Evolutionary conservation across 2,797 vertebrate genomes (phyloP).

Genomic region (Streptopelia turtur): DNA sequence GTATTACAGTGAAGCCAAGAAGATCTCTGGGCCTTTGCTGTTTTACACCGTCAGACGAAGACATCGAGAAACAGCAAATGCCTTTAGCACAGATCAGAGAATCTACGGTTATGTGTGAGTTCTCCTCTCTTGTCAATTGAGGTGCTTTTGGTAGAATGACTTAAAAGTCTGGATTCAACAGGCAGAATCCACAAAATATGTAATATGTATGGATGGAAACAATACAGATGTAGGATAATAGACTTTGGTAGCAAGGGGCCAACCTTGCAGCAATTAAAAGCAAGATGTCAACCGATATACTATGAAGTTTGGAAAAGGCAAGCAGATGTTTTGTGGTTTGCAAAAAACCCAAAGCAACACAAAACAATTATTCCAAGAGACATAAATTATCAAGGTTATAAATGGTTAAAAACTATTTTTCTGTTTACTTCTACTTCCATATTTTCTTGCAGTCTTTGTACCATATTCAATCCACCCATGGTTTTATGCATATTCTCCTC

Average conservation of each 20-base stretch:
- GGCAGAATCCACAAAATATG: not conserved
- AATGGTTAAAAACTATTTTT: not conserved
- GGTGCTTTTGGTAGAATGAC: not conserved
- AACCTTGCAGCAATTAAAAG: not conserved
- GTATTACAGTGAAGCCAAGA: not conserved
- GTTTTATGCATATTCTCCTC: not conserved
- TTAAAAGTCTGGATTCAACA: not conserved
- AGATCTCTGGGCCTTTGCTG: not conserved
- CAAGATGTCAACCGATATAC: not conserved
- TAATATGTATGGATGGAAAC: not conserved
- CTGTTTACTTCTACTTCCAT: not conserved
- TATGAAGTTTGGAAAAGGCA: not conserved
- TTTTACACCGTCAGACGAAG: not conserved
- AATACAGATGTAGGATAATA: not conserved
- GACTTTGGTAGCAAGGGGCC: not conserved
- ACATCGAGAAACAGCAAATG: not conserved
- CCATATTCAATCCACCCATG: not conserved
- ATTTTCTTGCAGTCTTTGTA: not conserved
- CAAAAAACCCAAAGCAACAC: not conserved
- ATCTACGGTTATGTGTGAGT: rapidly evolving
- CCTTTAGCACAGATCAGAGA: not conserved
- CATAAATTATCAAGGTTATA: not conserved
- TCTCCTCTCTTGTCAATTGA: not conserved
- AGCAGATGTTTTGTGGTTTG: not conserved
- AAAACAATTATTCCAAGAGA: not conserved